Base-by-base conservation (phyloP, 2,113 vertebrate genomes). In the Lasiurus borealis region DNA sequence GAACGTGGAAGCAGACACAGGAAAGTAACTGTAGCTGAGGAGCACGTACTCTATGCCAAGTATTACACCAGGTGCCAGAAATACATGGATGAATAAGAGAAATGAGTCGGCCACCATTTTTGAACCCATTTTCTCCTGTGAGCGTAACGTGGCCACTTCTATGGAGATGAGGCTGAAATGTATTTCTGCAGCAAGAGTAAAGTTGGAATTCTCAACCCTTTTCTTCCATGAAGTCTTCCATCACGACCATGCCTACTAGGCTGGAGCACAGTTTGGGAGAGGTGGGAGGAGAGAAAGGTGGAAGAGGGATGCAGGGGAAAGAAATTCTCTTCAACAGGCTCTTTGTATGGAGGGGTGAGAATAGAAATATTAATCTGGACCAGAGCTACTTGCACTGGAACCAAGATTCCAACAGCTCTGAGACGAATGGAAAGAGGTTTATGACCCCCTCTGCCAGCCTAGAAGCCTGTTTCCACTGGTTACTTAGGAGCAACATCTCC, bases 401-500 rank as follows among this genome's bases (percentile, higher is more conserved):
- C 12, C 62, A 71, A 59, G 46, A 76, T 27, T 68, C n/a, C 25
- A 73, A 31, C 1, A 59, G 15, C 59, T 93, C 89, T 34, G 52
- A 81, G 64, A 84, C 44, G 14, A 90, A 86, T 31, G 36, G 15
- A 34, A 46, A 82, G 44, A 75, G 76, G 7, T 80, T 36, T 89
- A 69, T 40, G 73, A 68, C 46, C 90, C 25, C n/a, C 31, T 87
- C 72, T 86, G 31, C 48, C 83, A 84, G 34, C 18, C 71, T 83
- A 23, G 36, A 71, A 46, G 36, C 8, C 78, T 91, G 27, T 96
- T 92, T 86, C 94, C 84, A 80, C 84, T 85, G 68, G 16, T 93
- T 91, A 80, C 91, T 94, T 94, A 91, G 27, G 12, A 84, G 66
- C 73, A 91, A 80, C 75, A 89, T 81, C 89, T 73, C 80, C 82